Base-by-base conservation (phyloP, 2,113 vertebrate species). In the Scomber scombrus region DNA sequence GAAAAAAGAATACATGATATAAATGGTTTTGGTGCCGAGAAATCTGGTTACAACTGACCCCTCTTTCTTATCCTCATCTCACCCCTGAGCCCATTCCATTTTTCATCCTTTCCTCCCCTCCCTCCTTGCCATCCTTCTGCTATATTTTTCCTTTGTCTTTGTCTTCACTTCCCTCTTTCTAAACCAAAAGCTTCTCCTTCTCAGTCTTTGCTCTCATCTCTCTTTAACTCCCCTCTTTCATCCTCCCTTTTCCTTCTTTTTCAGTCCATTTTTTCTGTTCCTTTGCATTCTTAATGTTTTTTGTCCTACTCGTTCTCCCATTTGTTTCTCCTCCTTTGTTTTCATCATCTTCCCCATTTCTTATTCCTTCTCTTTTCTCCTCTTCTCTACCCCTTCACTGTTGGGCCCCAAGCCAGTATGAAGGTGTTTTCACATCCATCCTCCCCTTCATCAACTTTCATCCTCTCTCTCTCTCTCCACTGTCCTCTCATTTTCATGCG, bases 401-500 rank as follows among this genome's bases (percentile, higher is more conserved):
- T 23, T 11, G 55, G 78, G 71, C 49, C 77, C 61, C 52, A 47
- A 26, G 78, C 57, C 81, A 78, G 13, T 67, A 71, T 75, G 45
- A 58, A 83, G 71, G 58, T 82, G 78, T 84, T 83, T 76, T 78
- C 54, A 65, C 67, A 71, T 76, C 60, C 18, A 55, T 73, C 40
- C 54, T 77, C 52, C 18, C 19, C 69, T 79, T 70, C 58, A 9
- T 74, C 70, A 60, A 55, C 43, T 51, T 73, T 68, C 19, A 52
- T 71, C 61, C 61, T 76, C 78, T 78, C 60, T 76, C 78, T 78
- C 60, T 71, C 54, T 78, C 63, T 67, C 51, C 57, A 68, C 74
- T 71, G 60, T 81, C 74, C 76, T 83, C 82, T 88, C 83, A 85
- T 87, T 90, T 89, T 78, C 84, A 86, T 83, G 87, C 61, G 8